Evolutionary conservation across 2,113 vertebrate species (phyloP).

Genomic region (Marcusenius ussheri): DNA sequence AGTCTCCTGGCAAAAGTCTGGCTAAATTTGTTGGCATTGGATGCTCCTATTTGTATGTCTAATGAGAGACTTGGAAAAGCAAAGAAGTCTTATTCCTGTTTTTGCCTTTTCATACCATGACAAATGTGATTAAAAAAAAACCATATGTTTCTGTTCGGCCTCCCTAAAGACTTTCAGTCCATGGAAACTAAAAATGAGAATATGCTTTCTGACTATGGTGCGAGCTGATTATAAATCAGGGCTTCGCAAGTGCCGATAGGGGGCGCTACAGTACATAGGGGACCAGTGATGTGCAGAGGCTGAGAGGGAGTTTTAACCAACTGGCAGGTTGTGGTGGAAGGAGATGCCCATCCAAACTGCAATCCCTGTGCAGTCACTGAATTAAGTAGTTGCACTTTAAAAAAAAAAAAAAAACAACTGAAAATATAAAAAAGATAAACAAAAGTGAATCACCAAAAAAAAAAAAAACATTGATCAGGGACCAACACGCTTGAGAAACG

Average conservation of each 20-base stretch:
- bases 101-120: neutral
- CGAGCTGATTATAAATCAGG: neutral
- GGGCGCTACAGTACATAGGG: neutral
- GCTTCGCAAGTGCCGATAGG: neutral
- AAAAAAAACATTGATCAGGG: neutral
- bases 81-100: neutral
- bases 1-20: neutral
- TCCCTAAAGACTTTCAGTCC: neutral
- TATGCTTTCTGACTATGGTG: neutral
- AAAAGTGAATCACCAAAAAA: neutral
- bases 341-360: neutral
- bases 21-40: neutral
- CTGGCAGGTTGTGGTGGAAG: neutral
- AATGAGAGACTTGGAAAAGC: neutral
- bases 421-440: neutral
- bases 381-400: neutral
- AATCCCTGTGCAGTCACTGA: neutral
- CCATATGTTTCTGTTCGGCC: neutral
- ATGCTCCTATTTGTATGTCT: neutral
- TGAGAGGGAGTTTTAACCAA: neutral
- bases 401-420: neutral
- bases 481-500: constrained; percentile 4
- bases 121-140: neutral
- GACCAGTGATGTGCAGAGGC: neutral
- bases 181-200: neutral